phyloP scores from a whole-genome alignment of 2,797 vertebrate species.

The Philypnodon macrostomus region DNA sequence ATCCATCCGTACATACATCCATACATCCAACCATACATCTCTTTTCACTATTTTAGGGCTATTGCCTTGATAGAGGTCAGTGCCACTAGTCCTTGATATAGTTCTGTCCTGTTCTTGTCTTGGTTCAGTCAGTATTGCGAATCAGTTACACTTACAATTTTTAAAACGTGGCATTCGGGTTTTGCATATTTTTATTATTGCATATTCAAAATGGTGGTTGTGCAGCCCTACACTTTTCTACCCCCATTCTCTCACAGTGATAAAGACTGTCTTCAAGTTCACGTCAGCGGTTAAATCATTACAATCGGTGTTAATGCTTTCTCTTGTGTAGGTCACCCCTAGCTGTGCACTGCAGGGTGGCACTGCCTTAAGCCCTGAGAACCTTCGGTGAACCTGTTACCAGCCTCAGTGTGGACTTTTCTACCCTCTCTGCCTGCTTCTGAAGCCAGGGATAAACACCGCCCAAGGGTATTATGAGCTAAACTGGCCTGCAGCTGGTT shows the following conservation, averaged over 20 bases:
- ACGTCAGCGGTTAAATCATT: slow-evolving; percentile 3
- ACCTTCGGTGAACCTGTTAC: slow-evolving; percentile 42
- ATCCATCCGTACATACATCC: no score
- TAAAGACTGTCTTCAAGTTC: background rate
- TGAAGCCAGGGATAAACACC: slow-evolving; percentile 41
- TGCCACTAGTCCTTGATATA: no score
- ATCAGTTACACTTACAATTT: no score
- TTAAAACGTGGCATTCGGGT: no score
- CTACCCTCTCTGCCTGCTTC: slow-evolving; percentile 7
- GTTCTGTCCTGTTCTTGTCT: no score
- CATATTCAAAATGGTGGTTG: no score
- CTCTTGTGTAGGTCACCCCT: slow-evolving; percentile 38
- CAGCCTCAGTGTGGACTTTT: slow-evolving; percentile 19
- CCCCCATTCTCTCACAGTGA: slow-evolving; percentile 1
- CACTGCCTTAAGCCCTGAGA: slow-evolving; percentile 36
- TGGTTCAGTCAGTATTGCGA: background rate
- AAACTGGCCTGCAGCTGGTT: slow-evolving; percentile 32
- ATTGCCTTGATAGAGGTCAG: no score
- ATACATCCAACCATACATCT: no score
- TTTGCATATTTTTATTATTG: no score
- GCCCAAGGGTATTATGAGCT: slow-evolving; percentile 35
- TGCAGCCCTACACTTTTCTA: background rate
- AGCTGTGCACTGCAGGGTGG: slow-evolving; percentile 41
- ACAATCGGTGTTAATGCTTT: slow-evolving; percentile 17
- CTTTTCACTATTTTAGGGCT: no score